A percentile compares a stretch with the other conserved stretches of the same genome.
Conservation (phyloP, 2,888 invertebrate genomes). For the Lasioglossum vierecki region DNA sequence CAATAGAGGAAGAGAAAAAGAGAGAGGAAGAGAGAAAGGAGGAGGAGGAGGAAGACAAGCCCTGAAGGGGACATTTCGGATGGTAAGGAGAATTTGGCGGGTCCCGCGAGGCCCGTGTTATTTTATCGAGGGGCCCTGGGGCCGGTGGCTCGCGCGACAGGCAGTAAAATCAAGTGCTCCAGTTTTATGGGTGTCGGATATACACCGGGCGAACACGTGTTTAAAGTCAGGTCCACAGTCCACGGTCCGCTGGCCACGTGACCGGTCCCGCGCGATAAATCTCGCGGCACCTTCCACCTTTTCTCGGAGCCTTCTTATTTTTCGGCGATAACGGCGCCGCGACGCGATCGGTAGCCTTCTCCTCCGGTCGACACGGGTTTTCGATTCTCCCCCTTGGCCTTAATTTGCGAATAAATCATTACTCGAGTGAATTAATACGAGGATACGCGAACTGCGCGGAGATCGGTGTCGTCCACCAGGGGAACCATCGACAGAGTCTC, state of each 20-base stretch:
- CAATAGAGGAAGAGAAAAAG: neutral
- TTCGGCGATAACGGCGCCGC: constrained; percentile 55
- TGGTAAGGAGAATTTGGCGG: neutral
- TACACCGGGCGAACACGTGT: constrained; percentile 68
- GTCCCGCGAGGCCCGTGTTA: constrained; percentile 20
- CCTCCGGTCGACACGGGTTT: constrained; percentile 23
- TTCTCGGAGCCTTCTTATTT: constrained; percentile 14
- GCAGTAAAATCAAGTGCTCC: constrained; percentile 74
- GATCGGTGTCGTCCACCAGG: neutral
- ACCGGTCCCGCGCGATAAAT: constrained; percentile 66
- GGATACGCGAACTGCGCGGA: neutral
- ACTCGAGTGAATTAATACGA: constrained; percentile 7
- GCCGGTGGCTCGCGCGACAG: constrained; percentile 54
- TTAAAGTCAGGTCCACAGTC: constrained; percentile 53
- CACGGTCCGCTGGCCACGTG: constrained; percentile 66
- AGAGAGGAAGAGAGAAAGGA: neutral
- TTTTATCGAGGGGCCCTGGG: constrained; percentile 54
- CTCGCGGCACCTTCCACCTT: constrained; percentile 41
- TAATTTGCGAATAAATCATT: constrained; percentile 28
- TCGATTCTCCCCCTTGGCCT: constrained; percentile 26
- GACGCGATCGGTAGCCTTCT: constrained; percentile 13
- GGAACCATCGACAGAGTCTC: neutral
- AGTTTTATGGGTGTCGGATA: constrained; percentile 70
- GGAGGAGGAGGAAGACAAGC: neutral
- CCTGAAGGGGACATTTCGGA: neutral